phyloP scores from a whole-genome alignment of 2,797 vertebrate genomes.

The Schizothorax lantsangensis region DNA sequence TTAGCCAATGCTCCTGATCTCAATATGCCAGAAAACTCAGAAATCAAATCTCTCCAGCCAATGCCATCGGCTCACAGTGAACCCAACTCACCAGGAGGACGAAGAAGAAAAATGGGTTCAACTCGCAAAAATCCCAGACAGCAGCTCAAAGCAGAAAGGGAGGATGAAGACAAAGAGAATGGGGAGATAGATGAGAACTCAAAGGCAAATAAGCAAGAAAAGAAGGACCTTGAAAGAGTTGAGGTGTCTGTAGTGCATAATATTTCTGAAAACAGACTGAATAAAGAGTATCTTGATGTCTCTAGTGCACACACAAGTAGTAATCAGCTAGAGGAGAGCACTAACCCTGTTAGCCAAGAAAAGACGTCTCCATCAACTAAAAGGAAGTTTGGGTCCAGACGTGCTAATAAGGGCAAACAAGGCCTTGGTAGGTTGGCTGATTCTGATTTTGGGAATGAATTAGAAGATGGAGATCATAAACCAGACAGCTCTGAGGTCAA shows the following conservation, averaged over 20 bases:
- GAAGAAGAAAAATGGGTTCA: conserved; percentile 74
- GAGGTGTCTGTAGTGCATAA: conserved; percentile 66
- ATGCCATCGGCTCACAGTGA: conserved; percentile 48
- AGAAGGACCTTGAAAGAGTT: conserved; percentile 37
- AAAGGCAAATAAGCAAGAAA: conserved; percentile 18
- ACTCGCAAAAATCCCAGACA: conserved; percentile 64
- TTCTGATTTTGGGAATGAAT: conserved; percentile 19
- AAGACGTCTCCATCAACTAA: conserved; percentile 33
- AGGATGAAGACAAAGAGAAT: conserved; percentile 45
- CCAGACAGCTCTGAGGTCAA: background rate
- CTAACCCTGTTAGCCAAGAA: conserved; percentile 34
- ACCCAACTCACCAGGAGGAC: conserved; percentile 53
- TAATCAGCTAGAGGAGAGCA: conserved; percentile 21
- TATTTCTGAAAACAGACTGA: conserved; percentile 42
- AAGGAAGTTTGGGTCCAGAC: conserved; percentile 44
- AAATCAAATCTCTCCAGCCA: conserved; percentile 25
- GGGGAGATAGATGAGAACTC: conserved; percentile 42
- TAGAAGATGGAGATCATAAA: conserved; percentile 39
- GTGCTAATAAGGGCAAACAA: conserved; percentile 35
- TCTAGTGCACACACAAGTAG: conserved; percentile 26
- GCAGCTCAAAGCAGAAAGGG: conserved; percentile 36
- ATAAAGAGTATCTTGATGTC: conserved; percentile 37
- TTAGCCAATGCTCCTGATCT: background rate
- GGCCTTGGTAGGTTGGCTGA: conserved; percentile 10
- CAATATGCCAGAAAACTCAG: conserved; percentile 15